Base-by-base conservation (phyloP, 1,140 invertebrate genomes). In the Pomacea maculata region DNA sequence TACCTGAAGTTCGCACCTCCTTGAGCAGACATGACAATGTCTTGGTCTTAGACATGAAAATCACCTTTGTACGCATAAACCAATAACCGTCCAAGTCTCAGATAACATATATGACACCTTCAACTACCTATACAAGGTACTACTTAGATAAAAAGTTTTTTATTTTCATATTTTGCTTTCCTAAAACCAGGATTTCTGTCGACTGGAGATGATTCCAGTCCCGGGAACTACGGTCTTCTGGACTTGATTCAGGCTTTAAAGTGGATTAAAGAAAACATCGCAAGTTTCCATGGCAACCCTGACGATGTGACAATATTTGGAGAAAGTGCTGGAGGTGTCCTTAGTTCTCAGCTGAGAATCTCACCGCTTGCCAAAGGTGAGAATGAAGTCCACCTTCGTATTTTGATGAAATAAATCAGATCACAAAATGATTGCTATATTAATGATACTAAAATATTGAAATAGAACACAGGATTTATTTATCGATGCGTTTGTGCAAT, bases 221-320 rank as follows among this genome's bases (percentile, higher is more conserved):
- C 97, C 0, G 97, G 97, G 45, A 99, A 99, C 92, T 98, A 98
- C 92, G 97, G 97, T 17, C 95, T 99, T 84, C 91, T 97, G 57
- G 97, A 99, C 92, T 96, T 97, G 91, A 93, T 95, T 0, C 94
- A 96, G 94, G 97, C 97, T 0, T 90, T 99, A 14, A 93, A 95
- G 87, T 99, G 97, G 97, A 94, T 98, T 0, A 92, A 96, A 84
- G 95, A 97, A 78, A 97, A 98, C 90, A 96, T 98, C 64, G 93
- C 93, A 76, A 93, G 92, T 81, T 99, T 99, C 89, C 96, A 97
- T 88, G 97, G 97, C 4, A 96, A 98, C 91, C 93, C 94, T 6
- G 92, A 95, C 15, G 93, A 93, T 1, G 97, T 99, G 72, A 98
- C 97, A 0, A 91, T 98, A 34, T 97, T 98, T 91, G 97, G 97